These are phyloP conservation scores for Campylomormyrus tamandua DNA, from an alignment of 2,113 vertebrate species.

Conservation along the genomic window DNA sequence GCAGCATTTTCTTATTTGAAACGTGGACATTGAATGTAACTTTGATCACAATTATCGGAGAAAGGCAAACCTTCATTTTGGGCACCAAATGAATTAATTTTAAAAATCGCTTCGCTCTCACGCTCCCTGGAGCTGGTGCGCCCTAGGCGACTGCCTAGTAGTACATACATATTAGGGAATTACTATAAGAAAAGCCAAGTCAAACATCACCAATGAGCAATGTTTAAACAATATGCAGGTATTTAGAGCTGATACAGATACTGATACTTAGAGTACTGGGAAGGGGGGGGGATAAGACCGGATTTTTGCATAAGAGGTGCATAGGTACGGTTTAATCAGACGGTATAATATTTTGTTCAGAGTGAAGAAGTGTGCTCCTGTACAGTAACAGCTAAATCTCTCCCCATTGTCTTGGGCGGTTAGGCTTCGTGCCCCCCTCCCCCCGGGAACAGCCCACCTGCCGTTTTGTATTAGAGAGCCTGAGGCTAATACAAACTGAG, in stretches of 20 bases:
- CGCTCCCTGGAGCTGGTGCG: not conserved
- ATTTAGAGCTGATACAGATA: not conserved
- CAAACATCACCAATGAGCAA: not conserved
- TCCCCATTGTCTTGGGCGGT: not conserved
- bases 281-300: not conserved
- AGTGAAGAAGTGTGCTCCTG: not conserved
- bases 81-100: not conserved
- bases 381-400: not conserved
- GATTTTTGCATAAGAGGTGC: not conserved
- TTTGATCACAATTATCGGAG: not conserved
- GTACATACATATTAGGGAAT: not conserved
- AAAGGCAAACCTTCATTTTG: not conserved
- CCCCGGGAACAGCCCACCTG: not conserved
- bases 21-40: not conserved
- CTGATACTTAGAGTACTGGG: not conserved
- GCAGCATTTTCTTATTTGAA: not conserved
- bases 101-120: not conserved
- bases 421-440: not conserved
- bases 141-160: not conserved
- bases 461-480: not conserved
- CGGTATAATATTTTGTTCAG: not conserved
- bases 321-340: not conserved
- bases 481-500: not conserved
- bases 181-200: not conserved
- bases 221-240: not conserved